A percentile compares a stretch with the other conserved stretches of the same genome.
Evolutionary conservation across 2,113 vertebrate species (phyloP).

Genomic region (Orientallactaga bullata): DNA sequence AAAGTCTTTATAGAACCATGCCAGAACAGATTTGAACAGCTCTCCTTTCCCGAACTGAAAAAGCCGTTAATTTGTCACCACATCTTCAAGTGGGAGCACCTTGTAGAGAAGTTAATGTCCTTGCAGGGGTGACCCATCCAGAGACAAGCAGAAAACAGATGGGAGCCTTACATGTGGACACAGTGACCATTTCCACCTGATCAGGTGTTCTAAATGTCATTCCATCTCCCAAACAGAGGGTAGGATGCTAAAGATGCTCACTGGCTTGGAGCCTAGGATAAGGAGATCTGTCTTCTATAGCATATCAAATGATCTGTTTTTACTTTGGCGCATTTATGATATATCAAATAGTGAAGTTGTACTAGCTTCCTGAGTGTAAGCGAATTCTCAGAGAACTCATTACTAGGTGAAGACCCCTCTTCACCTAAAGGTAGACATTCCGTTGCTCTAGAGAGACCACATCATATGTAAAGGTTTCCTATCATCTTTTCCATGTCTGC

Average conservation of each 20-base stretch:
- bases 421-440: not conserved
- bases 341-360: not conserved
- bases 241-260: conserved; percentile 1
- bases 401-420: not conserved
- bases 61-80: conserved; percentile 50
- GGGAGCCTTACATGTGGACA: not conserved
- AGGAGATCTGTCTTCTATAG: not conserved
- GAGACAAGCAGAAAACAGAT: not conserved
- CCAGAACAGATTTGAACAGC: conserved; percentile 65
- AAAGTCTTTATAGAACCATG: conserved; percentile 65
- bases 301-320: not conserved
- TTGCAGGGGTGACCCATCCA: conserved; percentile 10
- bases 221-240: not conserved
- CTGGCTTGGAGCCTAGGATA: conserved; percentile 8
- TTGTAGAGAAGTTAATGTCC: conserved; percentile 48
- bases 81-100: conserved; percentile 60
- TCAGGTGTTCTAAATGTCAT: not conserved
- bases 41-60: conserved; percentile 53
- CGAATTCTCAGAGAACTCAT: not conserved
- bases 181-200: not conserved
- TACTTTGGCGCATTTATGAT: not conserved
- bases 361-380: not conserved
- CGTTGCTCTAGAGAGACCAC: not conserved
- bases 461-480: not conserved
- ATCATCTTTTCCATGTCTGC: not conserved